These are phyloP conservation scores for Cantharis lateralis DNA, from an alignment of 2,888 invertebrate species.

Conservation along the genomic window DNA sequence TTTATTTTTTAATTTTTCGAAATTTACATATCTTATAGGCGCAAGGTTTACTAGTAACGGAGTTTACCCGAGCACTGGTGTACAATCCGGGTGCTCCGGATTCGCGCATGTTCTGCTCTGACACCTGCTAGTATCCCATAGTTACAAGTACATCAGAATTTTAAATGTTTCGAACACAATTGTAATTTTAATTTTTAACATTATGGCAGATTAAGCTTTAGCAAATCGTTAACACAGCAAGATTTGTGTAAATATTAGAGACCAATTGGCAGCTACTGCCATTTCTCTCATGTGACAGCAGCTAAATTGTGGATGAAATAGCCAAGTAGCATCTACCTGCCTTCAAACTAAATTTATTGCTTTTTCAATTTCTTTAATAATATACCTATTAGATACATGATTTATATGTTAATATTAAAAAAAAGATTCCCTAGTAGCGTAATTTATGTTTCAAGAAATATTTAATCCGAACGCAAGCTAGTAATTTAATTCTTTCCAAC, in stretches of 20 bases:
- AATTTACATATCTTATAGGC: constrained; percentile 1
- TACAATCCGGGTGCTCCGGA: constrained; percentile 34
- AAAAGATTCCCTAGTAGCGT: background rate
- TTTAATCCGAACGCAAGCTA: background rate
- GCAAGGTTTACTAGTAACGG: constrained; percentile 16
- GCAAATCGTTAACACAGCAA: background rate
- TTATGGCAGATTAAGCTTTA: background rate
- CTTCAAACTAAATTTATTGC: background rate
- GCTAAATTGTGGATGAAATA: background rate
- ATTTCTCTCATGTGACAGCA: background rate
- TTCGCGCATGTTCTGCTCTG: constrained; percentile 36
- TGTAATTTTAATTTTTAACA: background rate
- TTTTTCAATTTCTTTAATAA: background rate
- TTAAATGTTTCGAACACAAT: constrained; percentile 11
- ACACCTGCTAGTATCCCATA: constrained; percentile 34
- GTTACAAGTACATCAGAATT: constrained; percentile 33
- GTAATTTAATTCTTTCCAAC: background rate
- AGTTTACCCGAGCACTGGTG: constrained; percentile 35
- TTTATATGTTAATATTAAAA: background rate
- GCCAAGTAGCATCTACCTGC: background rate
- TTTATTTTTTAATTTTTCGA: constrained; percentile 8
- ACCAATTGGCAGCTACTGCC: background rate
- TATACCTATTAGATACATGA: background rate
- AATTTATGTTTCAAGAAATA: background rate
- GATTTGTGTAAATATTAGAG: background rate